These are phyloP conservation scores for Sylvia atricapilla DNA, from an alignment of 2,113 vertebrate species.

Conservation along the genomic window DNA sequence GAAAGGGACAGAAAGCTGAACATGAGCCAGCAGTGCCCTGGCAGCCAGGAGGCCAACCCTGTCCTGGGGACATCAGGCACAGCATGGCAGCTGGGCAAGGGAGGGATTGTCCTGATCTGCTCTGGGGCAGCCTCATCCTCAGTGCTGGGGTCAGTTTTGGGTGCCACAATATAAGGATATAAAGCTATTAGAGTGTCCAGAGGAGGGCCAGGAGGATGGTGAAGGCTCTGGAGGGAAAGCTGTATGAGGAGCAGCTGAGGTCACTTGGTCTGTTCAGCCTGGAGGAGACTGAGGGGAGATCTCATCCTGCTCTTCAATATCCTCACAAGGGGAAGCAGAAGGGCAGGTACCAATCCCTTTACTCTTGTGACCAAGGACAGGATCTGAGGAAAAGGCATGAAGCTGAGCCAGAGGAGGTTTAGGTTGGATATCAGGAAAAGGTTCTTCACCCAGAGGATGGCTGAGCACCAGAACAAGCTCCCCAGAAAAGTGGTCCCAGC, in stretches of 20 bases:
- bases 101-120: not conserved
- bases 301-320: not conserved
- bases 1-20: not conserved
- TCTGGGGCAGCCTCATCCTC: fast-evolving
- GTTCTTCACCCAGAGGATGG: not conserved
- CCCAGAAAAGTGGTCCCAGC: not conserved
- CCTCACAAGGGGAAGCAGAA: not conserved
- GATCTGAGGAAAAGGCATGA: not conserved
- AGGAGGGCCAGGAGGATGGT: not conserved
- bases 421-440: not conserved
- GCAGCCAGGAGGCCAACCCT: not conserved
- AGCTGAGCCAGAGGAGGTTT: not conserved
- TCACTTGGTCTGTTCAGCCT: not conserved
- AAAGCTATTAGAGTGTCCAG: not conserved
- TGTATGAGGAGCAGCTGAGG: fast-evolving
- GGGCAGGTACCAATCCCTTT: not conserved
- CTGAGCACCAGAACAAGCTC: not conserved
- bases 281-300: not conserved
- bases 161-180: not conserved
- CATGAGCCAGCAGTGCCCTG: not conserved
- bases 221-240: not conserved
- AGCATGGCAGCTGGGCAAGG: fast-evolving
- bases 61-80: not conserved
- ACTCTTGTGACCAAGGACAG: not conserved
- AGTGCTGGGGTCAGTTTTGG: not conserved